phyloP scores from a whole-genome alignment of 2,113 vertebrate genomes.

The Neolamprologus sp. region DNA sequence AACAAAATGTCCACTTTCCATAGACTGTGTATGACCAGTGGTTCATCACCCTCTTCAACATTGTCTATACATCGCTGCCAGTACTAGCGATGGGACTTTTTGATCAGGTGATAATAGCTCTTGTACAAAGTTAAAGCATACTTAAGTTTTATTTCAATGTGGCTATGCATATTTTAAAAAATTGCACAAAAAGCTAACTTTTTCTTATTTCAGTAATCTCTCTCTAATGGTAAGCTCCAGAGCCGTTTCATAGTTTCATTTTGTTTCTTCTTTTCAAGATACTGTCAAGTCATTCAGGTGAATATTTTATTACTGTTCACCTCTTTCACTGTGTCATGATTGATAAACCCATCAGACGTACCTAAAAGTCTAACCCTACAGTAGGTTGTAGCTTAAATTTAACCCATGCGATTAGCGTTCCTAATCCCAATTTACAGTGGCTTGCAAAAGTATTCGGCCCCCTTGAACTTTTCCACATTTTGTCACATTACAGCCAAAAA shows the following conservation, averaged over 20 bases:
- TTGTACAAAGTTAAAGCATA: background rate
- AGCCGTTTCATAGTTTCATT: background rate
- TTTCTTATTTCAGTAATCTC: background rate
- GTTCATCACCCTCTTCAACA: slow-evolving; percentile 84
- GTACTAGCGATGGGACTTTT: slow-evolving; percentile 83
- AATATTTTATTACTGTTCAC: slow-evolving; percentile 1
- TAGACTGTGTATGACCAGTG: slow-evolving; percentile 85
- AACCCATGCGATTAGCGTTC: background rate
- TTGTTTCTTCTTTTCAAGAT: slow-evolving; percentile 17
- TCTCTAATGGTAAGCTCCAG: background rate
- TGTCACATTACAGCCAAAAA: background rate
- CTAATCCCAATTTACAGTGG: background rate
- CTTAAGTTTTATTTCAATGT: background rate
- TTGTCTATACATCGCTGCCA: slow-evolving; percentile 80
- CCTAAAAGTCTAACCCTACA: background rate
- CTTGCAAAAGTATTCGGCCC: background rate
- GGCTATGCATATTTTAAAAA: background rate
- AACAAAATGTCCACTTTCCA: slow-evolving; percentile 10
- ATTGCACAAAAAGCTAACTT: background rate
- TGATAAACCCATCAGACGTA: background rate
- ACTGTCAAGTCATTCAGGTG: slow-evolving; percentile 7
- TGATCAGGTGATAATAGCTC: slow-evolving; percentile 71
- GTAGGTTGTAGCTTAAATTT: background rate
- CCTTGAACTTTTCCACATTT: background rate
- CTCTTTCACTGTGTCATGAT: background rate